phyloP scores from a whole-genome alignment of 2,113 vertebrate species.

The Phylloscopus whistleri region DNA sequence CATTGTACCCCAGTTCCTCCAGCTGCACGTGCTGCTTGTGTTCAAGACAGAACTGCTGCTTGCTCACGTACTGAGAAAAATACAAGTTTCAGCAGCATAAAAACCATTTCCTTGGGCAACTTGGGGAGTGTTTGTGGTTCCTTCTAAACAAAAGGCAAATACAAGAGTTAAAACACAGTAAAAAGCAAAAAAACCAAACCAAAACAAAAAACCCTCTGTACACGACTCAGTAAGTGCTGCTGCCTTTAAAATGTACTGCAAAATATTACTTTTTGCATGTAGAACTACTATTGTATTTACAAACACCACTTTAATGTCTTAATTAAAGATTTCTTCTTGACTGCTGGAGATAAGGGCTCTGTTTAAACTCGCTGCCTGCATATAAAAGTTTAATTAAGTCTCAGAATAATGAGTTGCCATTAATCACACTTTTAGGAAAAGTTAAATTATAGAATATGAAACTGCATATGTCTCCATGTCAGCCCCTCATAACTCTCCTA shows the following conservation, averaged over 20 bases:
- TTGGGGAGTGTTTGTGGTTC: neutral
- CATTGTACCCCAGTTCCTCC: neutral
- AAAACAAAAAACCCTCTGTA: too few species aligned
- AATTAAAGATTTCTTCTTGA: conserved; percentile 4
- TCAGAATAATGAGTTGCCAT: neutral
- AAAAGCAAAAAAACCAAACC: neutral
- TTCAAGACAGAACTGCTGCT: neutral
- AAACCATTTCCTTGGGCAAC: neutral
- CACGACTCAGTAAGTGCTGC: neutral
- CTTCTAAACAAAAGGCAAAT: neutral
- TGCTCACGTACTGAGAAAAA: neutral
- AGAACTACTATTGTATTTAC: neutral
- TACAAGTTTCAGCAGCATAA: neutral
- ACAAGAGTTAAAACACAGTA: neutral
- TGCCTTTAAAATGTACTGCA: neutral
- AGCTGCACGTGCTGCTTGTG: neutral
- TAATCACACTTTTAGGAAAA: neutral
- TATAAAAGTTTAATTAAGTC: neutral
- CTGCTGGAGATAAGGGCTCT: neutral
- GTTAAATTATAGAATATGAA: neutral
- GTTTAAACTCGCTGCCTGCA: neutral
- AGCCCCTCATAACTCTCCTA: neutral
- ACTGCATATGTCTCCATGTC: neutral
- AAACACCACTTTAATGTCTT: neutral
- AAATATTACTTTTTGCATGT: neutral